Percentiles rank a stretch among this genome's conserved stretches.
phyloP scores from a whole-genome alignment of 1,140 invertebrate genomes.

The Riptortus pedestris region DNA sequence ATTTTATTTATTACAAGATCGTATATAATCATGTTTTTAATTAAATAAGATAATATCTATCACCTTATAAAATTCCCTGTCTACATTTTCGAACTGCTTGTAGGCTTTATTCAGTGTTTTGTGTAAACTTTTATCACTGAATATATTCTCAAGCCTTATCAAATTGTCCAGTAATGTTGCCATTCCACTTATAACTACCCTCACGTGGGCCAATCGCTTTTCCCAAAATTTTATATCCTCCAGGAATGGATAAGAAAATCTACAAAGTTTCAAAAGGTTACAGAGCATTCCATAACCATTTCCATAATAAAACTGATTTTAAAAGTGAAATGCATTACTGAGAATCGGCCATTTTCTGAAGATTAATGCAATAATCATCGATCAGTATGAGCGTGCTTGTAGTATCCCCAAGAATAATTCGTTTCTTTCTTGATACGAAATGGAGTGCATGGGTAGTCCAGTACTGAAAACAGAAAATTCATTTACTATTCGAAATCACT shows the following conservation, averaged over 20 bases:
- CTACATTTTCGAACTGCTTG: conserved; percentile 76
- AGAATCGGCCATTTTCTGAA: conserved; percentile 83
- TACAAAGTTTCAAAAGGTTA: conserved; percentile 32
- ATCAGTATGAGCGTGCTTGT: conserved; percentile 69
- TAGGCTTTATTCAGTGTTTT: conserved; percentile 75
- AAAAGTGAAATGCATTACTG: conserved; percentile 39
- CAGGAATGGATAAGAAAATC: conserved; percentile 79
- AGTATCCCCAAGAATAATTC: conserved; percentile 35
- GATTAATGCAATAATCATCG: conserved; percentile 78
- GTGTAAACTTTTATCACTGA: conserved; percentile 76
- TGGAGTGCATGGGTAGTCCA: neutral
- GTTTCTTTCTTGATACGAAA: neutral
- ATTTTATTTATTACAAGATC: too few relatives aligned
- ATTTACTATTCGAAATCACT: too few relatives aligned
- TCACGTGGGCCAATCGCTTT: conserved; percentile 61
- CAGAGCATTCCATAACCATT: neutral
- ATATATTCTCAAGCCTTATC: conserved; percentile 84
- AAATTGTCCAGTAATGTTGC: conserved; percentile 73
- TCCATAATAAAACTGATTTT: neutral
- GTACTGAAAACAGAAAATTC: neutral
- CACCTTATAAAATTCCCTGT: too few relatives aligned
- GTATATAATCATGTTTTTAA: too few relatives aligned
- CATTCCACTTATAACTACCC: conserved; percentile 79
- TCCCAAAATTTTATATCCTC: conserved; percentile 73
- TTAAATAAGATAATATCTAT: too few relatives aligned